phyloP scores from a whole-genome alignment of 2,797 vertebrate genomes.

The Paedocypris micromegethes region DNA sequence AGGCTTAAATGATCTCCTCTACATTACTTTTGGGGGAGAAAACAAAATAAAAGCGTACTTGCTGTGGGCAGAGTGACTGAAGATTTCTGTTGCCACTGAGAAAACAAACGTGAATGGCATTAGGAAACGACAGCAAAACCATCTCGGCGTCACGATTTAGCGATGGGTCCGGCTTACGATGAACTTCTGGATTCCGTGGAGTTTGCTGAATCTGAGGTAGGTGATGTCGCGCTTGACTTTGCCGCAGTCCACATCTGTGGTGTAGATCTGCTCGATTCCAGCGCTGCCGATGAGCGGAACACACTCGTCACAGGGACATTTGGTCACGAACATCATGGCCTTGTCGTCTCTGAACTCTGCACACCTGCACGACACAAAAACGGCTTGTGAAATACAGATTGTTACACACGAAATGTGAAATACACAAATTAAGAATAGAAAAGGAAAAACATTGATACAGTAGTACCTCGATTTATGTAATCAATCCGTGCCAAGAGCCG shows the following conservation, averaged over 20 bases:
- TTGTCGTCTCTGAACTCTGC: conserved; percentile 78
- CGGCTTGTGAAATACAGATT: background rate
- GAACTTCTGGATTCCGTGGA: conserved; percentile 78
- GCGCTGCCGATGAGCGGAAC: conserved; percentile 87
- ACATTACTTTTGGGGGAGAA: no score
- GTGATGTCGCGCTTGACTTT: conserved; percentile 92
- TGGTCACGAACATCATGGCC: conserved; percentile 91
- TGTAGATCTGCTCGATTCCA: conserved; percentile 89
- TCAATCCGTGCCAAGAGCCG: no score
- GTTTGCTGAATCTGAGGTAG: conserved; percentile 80
- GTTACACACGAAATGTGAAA: no score
- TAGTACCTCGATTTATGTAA: no score
- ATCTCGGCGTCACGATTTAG: background rate
- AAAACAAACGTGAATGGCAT: conserved; percentile 36
- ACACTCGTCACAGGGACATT: conserved; percentile 94
- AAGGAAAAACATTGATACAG: no score
- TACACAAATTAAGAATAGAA: background rate
- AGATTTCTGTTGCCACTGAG: conserved; percentile 81
- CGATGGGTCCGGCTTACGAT: conserved; percentile 68
- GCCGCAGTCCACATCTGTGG: conserved; percentile 82
- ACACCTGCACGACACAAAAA: conserved; percentile 64
- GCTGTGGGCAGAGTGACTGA: conserved; percentile 31
- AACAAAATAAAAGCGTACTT: conserved; percentile 55
- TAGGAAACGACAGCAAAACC: background rate
- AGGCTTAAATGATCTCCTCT: no score